These are phyloP conservation scores for Acyrthosiphon pisum DNA, from an alignment of 1,140 invertebrate genomes.

Conservation along the genomic window DNA sequence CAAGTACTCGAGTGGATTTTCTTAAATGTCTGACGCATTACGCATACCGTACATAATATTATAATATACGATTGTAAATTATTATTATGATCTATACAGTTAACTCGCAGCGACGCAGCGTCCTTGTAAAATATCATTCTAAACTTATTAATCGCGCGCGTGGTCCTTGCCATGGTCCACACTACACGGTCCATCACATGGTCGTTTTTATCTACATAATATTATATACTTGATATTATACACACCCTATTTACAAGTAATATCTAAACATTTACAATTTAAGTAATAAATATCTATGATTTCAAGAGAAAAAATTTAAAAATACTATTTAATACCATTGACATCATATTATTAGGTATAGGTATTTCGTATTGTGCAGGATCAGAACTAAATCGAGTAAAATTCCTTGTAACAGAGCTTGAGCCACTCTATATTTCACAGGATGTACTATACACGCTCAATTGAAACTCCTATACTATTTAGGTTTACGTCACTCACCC, in stretches of 20 bases:
- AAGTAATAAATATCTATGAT: neutral
- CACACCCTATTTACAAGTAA: neutral
- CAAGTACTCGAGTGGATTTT: neutral
- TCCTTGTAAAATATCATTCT: constrained; percentile 1
- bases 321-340: neutral
- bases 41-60: neutral
- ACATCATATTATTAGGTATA: too few species aligned
- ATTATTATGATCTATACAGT: neutral
- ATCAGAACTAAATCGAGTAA: too few species aligned
- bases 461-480: neutral
- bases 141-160: neutral
- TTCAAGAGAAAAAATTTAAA: neutral
- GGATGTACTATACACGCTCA: neutral
- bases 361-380: too few species aligned
- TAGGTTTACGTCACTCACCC: neutral
- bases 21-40: neutral
- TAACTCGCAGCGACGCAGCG: neutral
- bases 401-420: too few species aligned
- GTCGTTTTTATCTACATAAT: neutral
- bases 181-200: neutral
- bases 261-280: neutral
- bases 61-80: neutral
- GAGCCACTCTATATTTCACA: neutral
- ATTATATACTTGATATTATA: neutral
- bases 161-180: neutral